Evolutionary conservation across 2,888 invertebrate genomes (phyloP).

Genomic region (Anticlea derivata): DNA sequence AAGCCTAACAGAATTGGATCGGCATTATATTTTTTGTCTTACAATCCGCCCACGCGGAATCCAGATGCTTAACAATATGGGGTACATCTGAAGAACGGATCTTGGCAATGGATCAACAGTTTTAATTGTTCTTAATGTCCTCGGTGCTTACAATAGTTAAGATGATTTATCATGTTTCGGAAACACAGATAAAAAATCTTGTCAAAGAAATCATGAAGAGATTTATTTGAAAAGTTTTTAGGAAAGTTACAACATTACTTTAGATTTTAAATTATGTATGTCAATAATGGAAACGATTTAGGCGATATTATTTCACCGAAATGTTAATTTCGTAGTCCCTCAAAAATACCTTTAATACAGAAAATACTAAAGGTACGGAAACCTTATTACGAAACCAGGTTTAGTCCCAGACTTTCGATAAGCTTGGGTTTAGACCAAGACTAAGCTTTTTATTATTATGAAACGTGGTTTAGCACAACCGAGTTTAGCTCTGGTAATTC

Average conservation of each 20-base stretch:
- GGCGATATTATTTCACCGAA: too few species aligned
- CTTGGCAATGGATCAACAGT: constrained; percentile 38
- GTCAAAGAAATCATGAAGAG: neutral
- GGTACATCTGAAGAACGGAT: constrained; percentile 33
- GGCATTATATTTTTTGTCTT: constrained; percentile 31
- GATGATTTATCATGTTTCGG: constrained; percentile 26
- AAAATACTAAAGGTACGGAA: too few species aligned
- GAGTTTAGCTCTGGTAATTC: too few species aligned
- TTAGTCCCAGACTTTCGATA: too few species aligned
- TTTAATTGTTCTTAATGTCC: constrained; percentile 31
- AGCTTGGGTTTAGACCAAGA: too few species aligned
- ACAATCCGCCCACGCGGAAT: constrained; percentile 28
- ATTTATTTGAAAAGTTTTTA: constrained; percentile 11
- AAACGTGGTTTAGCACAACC: too few species aligned
- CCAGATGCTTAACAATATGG: constrained; percentile 36
- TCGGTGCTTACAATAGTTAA: constrained; percentile 27
- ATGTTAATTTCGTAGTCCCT: too few species aligned
- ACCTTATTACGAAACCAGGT: too few species aligned
- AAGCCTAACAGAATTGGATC: constrained; percentile 47
- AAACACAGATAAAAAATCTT: constrained; percentile 5
- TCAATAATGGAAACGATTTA: too few species aligned
- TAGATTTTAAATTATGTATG: neutral
- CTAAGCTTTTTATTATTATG: too few species aligned
- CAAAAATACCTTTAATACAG: too few species aligned
- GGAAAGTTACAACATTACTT: constrained; percentile 5